A percentile compares a stretch with the other conserved stretches of the same genome.
phyloP scores from a whole-genome alignment of 2,113 vertebrate species.

The Cryptomyrus ogoouensis region DNA sequence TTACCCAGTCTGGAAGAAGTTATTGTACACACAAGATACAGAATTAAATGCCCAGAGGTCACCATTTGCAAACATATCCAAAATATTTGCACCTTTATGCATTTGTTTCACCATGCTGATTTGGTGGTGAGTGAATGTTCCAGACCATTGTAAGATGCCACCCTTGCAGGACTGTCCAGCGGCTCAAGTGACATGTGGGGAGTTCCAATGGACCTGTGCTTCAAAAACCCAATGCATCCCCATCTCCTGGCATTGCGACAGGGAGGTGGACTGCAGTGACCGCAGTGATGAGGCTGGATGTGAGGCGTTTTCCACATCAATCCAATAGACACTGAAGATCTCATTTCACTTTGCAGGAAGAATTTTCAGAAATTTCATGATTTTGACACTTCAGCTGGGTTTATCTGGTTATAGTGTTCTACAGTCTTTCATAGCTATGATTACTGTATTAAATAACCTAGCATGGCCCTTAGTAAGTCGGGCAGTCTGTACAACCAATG shows the following conservation, averaged over 20 bases:
- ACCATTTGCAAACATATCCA: not conserved
- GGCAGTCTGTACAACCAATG: not conserved
- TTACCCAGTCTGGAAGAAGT: not conserved
- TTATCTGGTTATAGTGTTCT: not conserved
- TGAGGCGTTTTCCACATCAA: constrained; percentile 38
- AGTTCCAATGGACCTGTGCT: constrained; percentile 69
- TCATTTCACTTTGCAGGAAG: not conserved
- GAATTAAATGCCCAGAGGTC: not conserved
- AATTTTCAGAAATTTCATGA: not conserved
- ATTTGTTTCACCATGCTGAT: not conserved
- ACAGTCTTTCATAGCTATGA: not conserved
- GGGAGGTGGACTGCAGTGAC: constrained; percentile 70
- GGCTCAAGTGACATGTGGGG: constrained; percentile 44
- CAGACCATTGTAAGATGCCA: not conserved
- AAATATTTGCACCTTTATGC: not conserved
- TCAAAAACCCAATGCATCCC: constrained; percentile 62
- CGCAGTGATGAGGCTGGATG: constrained; percentile 72
- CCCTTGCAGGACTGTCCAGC: constrained; percentile 57
- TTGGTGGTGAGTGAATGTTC: not conserved
- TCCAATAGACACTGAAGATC: too few species aligned
- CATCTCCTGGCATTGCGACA: constrained; percentile 71
- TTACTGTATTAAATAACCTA: not conserved
- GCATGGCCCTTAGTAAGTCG: not conserved
- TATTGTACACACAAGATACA: not conserved
- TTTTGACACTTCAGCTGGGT: not conserved